Percentiles rank a stretch among this genome's conserved stretches.
These are phyloP conservation scores for Trichonephila inaurata DNA, from an alignment of 1,140 invertebrate genomes.

Conservation along the genomic window DNA sequence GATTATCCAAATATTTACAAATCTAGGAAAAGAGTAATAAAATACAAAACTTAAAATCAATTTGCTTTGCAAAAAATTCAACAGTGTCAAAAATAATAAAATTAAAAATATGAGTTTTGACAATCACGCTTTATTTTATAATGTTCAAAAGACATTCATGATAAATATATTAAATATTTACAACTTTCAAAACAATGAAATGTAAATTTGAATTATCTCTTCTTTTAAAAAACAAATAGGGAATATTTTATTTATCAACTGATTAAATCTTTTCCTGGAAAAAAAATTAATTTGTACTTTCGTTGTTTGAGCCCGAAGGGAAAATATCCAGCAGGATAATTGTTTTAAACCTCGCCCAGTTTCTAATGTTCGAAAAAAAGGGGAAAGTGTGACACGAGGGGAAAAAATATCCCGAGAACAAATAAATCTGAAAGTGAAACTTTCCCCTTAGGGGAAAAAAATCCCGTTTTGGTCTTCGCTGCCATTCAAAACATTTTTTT, in stretches of 20 bases:
- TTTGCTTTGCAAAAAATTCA: too few relatives aligned
- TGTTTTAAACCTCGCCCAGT: background rate
- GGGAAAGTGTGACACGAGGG: background rate
- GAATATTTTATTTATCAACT: background rate
- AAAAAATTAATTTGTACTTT: background rate
- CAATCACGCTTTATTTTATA: too few relatives aligned
- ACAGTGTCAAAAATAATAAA: too few relatives aligned
- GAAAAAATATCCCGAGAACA: background rate
- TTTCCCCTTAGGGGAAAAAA: background rate
- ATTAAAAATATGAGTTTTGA: too few relatives aligned
- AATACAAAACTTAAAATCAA: too few relatives aligned
- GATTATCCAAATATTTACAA: too few relatives aligned
- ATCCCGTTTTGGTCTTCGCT: background rate
- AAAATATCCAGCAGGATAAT: background rate
- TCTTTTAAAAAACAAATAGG: background rate
- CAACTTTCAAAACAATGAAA: background rate
- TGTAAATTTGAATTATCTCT: background rate
- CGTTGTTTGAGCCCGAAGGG: background rate
- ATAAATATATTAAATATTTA: background rate
- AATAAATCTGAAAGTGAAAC: slow-evolving; percentile 12
- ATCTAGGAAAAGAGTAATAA: too few relatives aligned
- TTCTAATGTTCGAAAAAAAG: background rate
- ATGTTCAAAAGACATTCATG: background rate
- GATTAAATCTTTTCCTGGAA: background rate
- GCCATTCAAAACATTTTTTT: slow-evolving; percentile 2